These are phyloP conservation scores for Pteromalus puparum DNA, from an alignment of 1,140 invertebrate species.

Conservation along the genomic window DNA sequence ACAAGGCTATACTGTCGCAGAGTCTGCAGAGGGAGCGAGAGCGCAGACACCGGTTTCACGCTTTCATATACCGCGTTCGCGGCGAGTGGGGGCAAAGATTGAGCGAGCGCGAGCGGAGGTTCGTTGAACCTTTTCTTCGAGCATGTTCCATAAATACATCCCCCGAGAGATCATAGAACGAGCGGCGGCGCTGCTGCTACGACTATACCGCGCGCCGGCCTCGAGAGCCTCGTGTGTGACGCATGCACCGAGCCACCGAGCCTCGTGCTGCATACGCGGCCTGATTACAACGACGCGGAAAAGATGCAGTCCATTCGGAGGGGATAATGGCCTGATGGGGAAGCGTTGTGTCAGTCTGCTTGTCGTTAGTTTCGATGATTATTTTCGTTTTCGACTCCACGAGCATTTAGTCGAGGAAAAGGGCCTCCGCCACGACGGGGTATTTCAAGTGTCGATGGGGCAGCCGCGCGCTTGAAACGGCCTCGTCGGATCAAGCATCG, in stretches of 20 bases:
- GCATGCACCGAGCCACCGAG: neutral
- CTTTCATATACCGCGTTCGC: neutral
- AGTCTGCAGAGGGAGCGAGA: neutral
- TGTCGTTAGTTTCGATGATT: neutral
- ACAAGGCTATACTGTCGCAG: neutral
- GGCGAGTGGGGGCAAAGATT: neutral
- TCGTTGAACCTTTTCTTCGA: conserved; percentile 58
- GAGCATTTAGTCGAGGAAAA: neutral
- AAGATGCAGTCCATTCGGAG: neutral
- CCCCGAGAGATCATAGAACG: conserved; percentile 42
- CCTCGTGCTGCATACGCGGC: neutral
- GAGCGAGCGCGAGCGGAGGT: conserved; percentile 37
- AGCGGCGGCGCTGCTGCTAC: conserved; percentile 24
- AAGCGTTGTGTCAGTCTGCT: neutral
- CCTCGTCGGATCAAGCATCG: neutral
- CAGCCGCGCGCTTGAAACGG: too few relatives aligned
- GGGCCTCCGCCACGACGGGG: too few relatives aligned
- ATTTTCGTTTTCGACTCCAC: neutral
- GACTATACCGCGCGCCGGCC: neutral
- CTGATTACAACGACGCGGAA: neutral
- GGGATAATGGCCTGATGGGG: neutral
- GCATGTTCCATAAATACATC: conserved; percentile 57
- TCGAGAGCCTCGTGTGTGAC: neutral
- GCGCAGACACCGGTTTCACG: neutral
- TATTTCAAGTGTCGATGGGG: neutral